These are phyloP conservation scores for Erethizon dorsatum DNA, from an alignment of 2,797 vertebrate genomes.

Conservation along the genomic window DNA sequence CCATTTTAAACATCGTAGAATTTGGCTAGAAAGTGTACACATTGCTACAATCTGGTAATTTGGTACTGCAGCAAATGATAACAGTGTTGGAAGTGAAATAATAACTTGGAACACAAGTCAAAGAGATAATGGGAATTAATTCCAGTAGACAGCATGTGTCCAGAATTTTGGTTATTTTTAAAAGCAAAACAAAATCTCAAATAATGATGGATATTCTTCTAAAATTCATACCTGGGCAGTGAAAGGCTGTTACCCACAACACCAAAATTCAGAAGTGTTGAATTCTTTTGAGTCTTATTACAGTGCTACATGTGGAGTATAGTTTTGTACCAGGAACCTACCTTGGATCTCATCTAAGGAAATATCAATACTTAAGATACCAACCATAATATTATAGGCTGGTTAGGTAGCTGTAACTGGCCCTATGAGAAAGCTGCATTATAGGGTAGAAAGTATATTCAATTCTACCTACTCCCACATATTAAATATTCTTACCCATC, in stretches of 20 bases:
- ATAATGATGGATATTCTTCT: background rate
- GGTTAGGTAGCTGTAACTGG: no score
- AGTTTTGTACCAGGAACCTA: background rate
- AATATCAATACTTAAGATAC: background rate
- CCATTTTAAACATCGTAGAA: background rate
- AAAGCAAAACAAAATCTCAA: background rate
- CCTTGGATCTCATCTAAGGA: background rate
- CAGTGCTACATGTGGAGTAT: background rate
- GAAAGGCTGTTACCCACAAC: background rate
- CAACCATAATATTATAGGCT: background rate
- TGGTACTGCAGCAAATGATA: background rate
- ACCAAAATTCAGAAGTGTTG: background rate
- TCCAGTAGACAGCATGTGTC: background rate
- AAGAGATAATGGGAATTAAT: background rate
- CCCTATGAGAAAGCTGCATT: background rate
- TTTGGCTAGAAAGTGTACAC: conserved; percentile 4
- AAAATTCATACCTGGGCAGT: background rate
- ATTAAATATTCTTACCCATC: background rate
- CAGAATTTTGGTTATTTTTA: conserved; percentile 3
- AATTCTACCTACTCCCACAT: background rate
- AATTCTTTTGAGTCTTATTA: background rate
- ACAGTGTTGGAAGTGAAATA: background rate
- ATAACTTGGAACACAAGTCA: background rate
- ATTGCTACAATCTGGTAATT: background rate
- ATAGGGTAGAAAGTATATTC: background rate